Conservation (phyloP, 2,888 invertebrate genomes). For the Cosmorhoe ocellata region DNA sequence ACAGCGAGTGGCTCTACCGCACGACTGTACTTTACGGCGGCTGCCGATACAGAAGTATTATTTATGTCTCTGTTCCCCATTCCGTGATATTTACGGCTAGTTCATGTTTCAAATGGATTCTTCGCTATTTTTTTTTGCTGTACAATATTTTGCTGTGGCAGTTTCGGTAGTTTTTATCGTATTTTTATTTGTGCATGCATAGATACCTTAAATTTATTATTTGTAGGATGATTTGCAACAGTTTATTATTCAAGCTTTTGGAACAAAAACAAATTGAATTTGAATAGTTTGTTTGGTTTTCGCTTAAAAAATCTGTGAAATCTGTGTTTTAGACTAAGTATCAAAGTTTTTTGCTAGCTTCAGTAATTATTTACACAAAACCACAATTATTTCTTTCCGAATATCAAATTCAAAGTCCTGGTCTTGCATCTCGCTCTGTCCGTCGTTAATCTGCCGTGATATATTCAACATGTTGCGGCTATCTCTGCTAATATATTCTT, state of each 20-base stretch:
- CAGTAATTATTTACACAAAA: no score
- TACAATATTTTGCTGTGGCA: conserved; percentile 15
- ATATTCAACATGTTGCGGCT: conserved; percentile 30
- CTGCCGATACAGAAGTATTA: conserved; percentile 63
- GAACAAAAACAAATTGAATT: no score
- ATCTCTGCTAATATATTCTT: conserved; percentile 62
- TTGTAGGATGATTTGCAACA: no score
- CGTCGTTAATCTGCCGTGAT: conserved; percentile 25
- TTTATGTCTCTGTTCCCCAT: conserved; percentile 73
- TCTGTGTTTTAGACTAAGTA: no score
- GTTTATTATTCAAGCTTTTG: no score
- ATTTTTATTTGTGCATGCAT: not conserved
- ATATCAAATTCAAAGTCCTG: no score
- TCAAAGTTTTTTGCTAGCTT: no score
- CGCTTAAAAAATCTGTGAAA: no score
- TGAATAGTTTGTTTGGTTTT: no score
- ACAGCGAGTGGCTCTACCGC: conserved; percentile 39
- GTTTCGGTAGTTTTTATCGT: not conserved
- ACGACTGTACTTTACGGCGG: conserved; percentile 67
- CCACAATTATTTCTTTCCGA: no score
- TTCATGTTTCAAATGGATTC: conserved; percentile 34
- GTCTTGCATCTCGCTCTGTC: not conserved
- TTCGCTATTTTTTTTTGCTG: conserved; percentile 22
- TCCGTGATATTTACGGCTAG: conserved; percentile 36
- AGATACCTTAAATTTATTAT: no score